A percentile compares a stretch with the other conserved stretches of the same genome.
phyloP scores from a whole-genome alignment of 2,888 invertebrate genomes.

The Euclidia mi region DNA sequence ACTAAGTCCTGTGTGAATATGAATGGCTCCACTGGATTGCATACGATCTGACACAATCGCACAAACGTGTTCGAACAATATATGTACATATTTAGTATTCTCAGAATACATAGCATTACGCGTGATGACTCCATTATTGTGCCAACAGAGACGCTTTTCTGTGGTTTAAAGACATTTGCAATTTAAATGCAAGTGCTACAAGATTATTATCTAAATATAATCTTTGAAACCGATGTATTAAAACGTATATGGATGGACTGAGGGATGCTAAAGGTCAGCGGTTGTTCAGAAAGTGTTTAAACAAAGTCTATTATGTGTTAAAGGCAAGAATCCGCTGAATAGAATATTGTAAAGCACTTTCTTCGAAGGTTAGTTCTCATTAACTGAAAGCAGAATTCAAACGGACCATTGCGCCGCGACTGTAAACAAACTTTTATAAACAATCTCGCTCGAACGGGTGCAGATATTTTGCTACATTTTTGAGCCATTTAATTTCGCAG shows the following conservation, averaged over 20 bases:
- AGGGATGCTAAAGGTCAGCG: too few species aligned
- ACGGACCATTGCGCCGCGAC: too few species aligned
- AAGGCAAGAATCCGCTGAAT: too few species aligned
- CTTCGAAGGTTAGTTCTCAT: too few species aligned
- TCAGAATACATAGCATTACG: neutral
- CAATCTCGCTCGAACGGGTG: neutral
- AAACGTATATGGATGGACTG: too few species aligned
- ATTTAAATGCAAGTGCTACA: constrained; percentile 1
- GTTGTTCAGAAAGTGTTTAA: too few species aligned
- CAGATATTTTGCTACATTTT: constrained; percentile 13
- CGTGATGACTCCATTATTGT: neutral
- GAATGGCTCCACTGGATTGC: neutral
- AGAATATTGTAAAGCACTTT: too few species aligned
- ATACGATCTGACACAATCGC: neutral
- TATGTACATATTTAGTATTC: neutral
- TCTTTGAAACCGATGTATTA: neutral
- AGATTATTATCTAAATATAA: neutral
- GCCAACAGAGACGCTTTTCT: neutral
- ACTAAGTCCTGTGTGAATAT: too few species aligned
- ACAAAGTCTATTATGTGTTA: too few species aligned
- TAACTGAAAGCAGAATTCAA: too few species aligned
- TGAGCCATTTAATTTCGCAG: constrained; percentile 39
- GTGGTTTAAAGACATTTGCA: neutral
- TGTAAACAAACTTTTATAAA: neutral
- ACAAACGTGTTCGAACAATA: neutral